Base-by-base conservation (phyloP, 1,140 invertebrate genomes). In the Drosophila albomicans region DNA sequence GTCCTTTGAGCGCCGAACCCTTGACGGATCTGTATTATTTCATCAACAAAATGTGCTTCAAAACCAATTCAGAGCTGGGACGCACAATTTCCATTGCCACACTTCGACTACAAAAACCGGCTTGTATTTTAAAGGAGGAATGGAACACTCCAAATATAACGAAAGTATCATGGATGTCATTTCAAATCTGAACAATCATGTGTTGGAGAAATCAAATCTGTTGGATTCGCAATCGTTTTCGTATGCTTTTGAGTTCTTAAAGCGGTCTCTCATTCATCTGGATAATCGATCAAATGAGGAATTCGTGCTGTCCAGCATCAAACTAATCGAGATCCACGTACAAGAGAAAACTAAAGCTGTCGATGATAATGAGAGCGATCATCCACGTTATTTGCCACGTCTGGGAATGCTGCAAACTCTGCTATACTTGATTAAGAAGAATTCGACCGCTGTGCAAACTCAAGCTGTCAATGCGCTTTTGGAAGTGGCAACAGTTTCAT, bases 161-260 rank as follows among this genome's bases (percentile, higher is more conserved):
- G 93, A 93, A 10, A 52, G 38, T 46, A 66, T 87, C 16, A 11
- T 71, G n/a, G 59, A 74, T 11, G 70, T 78, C 30, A 57, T 90
- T 13, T 32, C 63, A 13, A 64, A 68, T 38, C 35, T 90, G 5
- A 62, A 91, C 15, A 79, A 75, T 5, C 11, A 66, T 20, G 46
- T 67, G 4, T 5, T 72, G 38, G 16, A 41, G 1, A 73, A 85
- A 45, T 64, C 52, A 1, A 73, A 69, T 25, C 10, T 46, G 6
- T 74, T 89, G n/a, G 81, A 89, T 45, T 56, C 81, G 0, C 95
- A 97, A 1, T 95, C 95, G 0, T 98, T 98, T 93, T 95, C 96
- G 43, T 98, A 97, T 86, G 94, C 95, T 20, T 98, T 98, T 91
- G 96, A 96, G 5, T 94, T 98, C 64, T 92, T 99, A 3, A 95